Conservation (phyloP, 2,888 invertebrate genomes). For the Acrobasis repandana region DNA sequence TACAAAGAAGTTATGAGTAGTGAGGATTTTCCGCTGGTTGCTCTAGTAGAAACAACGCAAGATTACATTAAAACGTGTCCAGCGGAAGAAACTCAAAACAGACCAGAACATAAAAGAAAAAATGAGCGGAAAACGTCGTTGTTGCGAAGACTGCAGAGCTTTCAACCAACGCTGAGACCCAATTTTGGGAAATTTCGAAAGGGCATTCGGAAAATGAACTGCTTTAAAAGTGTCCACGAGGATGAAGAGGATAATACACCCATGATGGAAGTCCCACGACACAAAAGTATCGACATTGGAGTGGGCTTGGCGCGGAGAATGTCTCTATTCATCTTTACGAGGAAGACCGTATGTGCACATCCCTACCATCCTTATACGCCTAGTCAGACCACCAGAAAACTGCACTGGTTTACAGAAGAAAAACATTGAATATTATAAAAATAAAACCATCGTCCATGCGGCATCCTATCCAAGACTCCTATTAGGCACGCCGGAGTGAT, state of each 20-base stretch:
- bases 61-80: slow-evolving; percentile 42
- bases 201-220: slow-evolving; percentile 59
- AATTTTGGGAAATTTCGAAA: slow-evolving; percentile 54
- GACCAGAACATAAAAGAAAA: not conserved
- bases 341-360: slow-evolving; percentile 65
- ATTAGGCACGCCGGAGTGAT: not conserved
- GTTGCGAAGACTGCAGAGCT: slow-evolving; percentile 48
- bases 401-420: slow-evolving; percentile 55
- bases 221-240: slow-evolving; percentile 46
- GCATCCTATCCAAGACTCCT: not conserved
- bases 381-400: slow-evolving; percentile 68
- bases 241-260: slow-evolving; percentile 53
- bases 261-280: slow-evolving; percentile 61
- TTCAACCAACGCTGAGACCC: slow-evolving; percentile 50
- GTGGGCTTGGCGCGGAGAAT: slow-evolving; percentile 68
- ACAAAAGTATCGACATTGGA: slow-evolving; percentile 71
- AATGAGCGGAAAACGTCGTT: slow-evolving; percentile 38
- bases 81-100: not conserved
- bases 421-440: slow-evolving; percentile 33
- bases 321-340: slow-evolving; percentile 71
- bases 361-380: slow-evolving; percentile 77
- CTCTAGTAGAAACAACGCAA: slow-evolving; percentile 48
- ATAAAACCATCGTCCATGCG: not conserved
- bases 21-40: slow-evolving; percentile 53
- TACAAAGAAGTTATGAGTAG: slow-evolving; percentile 60